Percentiles rank a stretch among this genome's conserved stretches.
Evolutionary conservation across 2,113 vertebrate genomes (phyloP).

Genomic region (Pseudorectes ferrugineus): DNA sequence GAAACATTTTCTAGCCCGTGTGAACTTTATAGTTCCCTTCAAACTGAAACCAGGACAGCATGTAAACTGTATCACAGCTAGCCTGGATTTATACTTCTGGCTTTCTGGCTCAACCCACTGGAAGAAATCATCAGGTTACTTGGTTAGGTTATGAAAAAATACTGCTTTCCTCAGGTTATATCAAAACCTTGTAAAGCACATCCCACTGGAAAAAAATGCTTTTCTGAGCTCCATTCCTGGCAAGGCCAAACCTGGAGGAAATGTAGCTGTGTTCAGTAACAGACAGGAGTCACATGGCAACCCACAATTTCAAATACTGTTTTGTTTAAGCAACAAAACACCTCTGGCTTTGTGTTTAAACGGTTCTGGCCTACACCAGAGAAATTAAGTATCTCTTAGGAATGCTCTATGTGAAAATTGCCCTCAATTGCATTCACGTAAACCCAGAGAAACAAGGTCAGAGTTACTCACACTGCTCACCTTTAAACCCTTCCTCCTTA

Average conservation of each 20-base stretch:
- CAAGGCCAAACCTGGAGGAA: background rate
- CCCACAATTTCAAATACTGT: background rate
- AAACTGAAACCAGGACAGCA: background rate
- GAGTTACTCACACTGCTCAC: background rate
- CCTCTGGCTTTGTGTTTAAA: background rate
- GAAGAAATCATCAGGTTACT: background rate
- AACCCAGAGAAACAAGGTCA: background rate
- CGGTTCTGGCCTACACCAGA: background rate
- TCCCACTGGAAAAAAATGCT: background rate
- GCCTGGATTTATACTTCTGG: background rate
- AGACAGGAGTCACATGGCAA: background rate
- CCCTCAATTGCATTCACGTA: background rate
- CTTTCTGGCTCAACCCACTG: background rate
- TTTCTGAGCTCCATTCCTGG: background rate
- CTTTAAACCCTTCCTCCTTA: background rate
- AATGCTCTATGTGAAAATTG: background rate
- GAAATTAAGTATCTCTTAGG: background rate
- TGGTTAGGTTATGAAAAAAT: background rate
- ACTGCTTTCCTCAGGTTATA: background rate
- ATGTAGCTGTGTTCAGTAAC: background rate
- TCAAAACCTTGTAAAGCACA: background rate
- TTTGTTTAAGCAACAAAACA: background rate
- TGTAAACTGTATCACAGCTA: background rate
- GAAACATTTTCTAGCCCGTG: background rate
- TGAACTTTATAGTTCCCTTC: background rate